Evolutionary conservation across 2,888 invertebrate genomes (phyloP).

Genomic region (Gymnoscelis rufifasciata): DNA sequence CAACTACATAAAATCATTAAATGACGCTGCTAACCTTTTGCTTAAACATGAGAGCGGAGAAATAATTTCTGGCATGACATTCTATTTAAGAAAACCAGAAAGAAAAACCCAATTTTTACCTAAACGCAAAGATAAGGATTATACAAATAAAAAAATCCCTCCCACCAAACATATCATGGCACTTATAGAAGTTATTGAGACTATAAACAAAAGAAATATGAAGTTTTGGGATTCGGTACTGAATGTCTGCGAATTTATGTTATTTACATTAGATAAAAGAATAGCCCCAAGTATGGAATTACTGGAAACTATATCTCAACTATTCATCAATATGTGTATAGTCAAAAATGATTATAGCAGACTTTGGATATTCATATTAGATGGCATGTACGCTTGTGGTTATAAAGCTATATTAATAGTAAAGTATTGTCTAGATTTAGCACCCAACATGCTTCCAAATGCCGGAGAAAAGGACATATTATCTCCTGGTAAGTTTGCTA

Average conservation of each 20-base stretch:
- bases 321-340: constrained; percentile 65
- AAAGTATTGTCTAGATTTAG: constrained; percentile 62
- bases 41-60: not conserved
- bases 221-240: constrained; percentile 47
- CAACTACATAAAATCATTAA: constrained; percentile 1
- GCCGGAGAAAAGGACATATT: constrained; percentile 12
- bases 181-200: constrained; percentile 50
- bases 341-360: constrained; percentile 46
- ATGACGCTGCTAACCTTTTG: not conserved
- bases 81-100: constrained; percentile 4
- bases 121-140: too few species aligned
- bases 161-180: constrained; percentile 59
- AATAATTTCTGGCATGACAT: constrained; percentile 3
- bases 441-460: constrained; percentile 60
- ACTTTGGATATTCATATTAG: constrained; percentile 59
- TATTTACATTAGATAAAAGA: constrained; percentile 55
- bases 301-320: constrained; percentile 61
- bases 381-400: constrained; percentile 70
- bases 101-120: constrained; percentile 4
- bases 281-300: constrained; percentile 52
- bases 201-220: constrained; percentile 34
- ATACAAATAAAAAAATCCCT: not conserved
- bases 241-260: constrained; percentile 51
- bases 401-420: constrained; percentile 60
- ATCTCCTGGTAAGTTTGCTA: constrained; percentile 49